Evolutionary conservation across 2,113 vertebrate species (phyloP), one percentile per base, ranked within the genome.

Genomic region (Progne subis): DNA sequence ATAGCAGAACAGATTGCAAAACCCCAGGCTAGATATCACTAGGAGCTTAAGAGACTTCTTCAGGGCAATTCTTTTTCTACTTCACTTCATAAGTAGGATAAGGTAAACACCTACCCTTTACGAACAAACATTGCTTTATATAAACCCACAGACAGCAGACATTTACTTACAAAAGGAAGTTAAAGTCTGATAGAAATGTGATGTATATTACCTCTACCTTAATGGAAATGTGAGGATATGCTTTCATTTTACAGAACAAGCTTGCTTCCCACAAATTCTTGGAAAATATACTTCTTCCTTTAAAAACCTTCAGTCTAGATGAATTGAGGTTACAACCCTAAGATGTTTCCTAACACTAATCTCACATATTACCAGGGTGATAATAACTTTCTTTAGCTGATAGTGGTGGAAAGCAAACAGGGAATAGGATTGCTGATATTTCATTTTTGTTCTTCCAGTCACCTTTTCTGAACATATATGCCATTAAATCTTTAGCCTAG

Each of bases 1-100:
- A 96, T 69, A 97, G 90, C 71, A 97, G 94, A 97, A 96, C 97
- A 98, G 97, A 97, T 97, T 98, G 97, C 92, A 94, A 96, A 97
- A 96, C 97, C 96, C 92, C 86, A 85, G 97, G 97, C 96, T 96
- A 97, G 90, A 92, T 94, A 97, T 96, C 93, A 94, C 28, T 53
- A 94, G 88, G 94, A 97, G 77, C 77, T 94, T 96, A 88, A 76
- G 94, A 96, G 92, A 90, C 89, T 85, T 96, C 97, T 97, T 97
- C 95, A 87, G 96, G 96, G 96, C 86, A 96, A 46, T 93, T 94
- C 94, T 97, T 97, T 97, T 97, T 96, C 94, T 97, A 97, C 93
- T 96, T 97, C 86, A 65, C 82, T 97, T 97, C 95, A 78, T 97
- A 97, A 97, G 93, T 97, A 96, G 96, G 96, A 94, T 97, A 96